phyloP scores from a whole-genome alignment of 2,888 invertebrate genomes.

The Hyles lineata region DNA sequence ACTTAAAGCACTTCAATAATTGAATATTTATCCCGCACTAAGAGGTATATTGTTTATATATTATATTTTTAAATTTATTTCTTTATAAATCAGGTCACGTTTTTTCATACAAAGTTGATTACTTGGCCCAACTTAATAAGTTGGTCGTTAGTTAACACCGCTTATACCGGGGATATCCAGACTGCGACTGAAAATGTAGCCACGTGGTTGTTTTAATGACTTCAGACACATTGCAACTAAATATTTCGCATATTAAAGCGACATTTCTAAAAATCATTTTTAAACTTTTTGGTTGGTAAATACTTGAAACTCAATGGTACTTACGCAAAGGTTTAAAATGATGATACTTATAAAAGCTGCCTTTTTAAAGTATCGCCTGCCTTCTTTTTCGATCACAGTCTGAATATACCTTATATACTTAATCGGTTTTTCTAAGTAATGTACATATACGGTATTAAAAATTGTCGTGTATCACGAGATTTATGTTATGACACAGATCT shows the following conservation, averaged over 20 bases:
- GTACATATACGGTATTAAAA: not conserved
- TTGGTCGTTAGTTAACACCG: not conserved
- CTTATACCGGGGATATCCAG: not conserved
- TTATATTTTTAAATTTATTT: not conserved
- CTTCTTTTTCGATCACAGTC: too few relatives aligned
- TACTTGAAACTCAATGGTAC: too few relatives aligned
- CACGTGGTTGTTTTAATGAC: too few relatives aligned
- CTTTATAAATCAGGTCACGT: not conserved
- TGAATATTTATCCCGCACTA: conserved; percentile 30
- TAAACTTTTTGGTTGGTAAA: too few relatives aligned
- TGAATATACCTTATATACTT: too few relatives aligned
- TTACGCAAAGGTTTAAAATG: too few relatives aligned
- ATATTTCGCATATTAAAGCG: too few relatives aligned
- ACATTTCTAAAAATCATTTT: too few relatives aligned
- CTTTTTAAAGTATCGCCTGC: too few relatives aligned
- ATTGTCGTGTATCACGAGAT: not conserved
- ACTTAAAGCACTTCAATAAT: conserved; percentile 35
- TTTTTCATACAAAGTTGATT: conserved; percentile 12
- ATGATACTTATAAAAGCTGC: too few relatives aligned
- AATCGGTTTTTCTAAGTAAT: not conserved
- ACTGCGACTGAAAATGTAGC: too few relatives aligned
- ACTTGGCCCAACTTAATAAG: not conserved
- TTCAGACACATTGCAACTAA: too few relatives aligned
- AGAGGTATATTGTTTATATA: conserved; percentile 22
- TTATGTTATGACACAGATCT: not conserved